A percentile compares a stretch with the other conserved stretches of the same genome.
Evolutionary conservation across 2,888 invertebrate species (phyloP).

Genomic region (Cinara cedri): DNA sequence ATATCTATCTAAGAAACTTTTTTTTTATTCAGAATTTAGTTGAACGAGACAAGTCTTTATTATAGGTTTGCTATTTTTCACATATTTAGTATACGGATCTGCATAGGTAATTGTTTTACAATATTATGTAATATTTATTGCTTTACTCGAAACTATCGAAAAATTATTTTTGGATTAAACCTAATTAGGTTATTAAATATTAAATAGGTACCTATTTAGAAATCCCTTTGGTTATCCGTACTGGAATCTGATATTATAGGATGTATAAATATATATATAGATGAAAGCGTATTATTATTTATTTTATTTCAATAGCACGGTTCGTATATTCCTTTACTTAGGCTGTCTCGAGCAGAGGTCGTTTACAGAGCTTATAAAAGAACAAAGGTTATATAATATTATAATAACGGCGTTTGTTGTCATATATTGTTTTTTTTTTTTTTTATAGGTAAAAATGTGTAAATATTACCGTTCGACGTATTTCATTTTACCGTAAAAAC

Average conservation of each 20-base stretch:
- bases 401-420: constrained; percentile 19
- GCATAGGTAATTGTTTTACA: too few relatives aligned
- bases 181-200: too few relatives aligned
- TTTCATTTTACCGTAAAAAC: not conserved
- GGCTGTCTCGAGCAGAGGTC: constrained; percentile 40
- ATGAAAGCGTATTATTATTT: constrained; percentile 2
- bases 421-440: constrained; percentile 36
- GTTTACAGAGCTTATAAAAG: constrained; percentile 26
- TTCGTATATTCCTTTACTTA: constrained; percentile 36
- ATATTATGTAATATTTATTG: too few relatives aligned
- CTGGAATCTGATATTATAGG: constrained; percentile 22
- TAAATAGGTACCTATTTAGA: not conserved
- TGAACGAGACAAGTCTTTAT: too few relatives aligned
- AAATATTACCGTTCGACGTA: constrained; percentile 16
- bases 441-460: constrained; percentile 25
- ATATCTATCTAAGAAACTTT: too few relatives aligned
- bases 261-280: constrained; percentile 1
- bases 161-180: too few relatives aligned
- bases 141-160: too few relatives aligned
- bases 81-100: too few relatives aligned
- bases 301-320: constrained; percentile 35
- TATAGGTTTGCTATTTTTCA: too few relatives aligned
- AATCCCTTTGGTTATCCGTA: constrained; percentile 1
- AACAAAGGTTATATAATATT: constrained; percentile 29
- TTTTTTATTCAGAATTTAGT: too few relatives aligned